A percentile compares a stretch with the other conserved stretches of the same genome.
phyloP scores from a whole-genome alignment of 2,888 invertebrate genomes.

The Stenotaenia linearis region DNA sequence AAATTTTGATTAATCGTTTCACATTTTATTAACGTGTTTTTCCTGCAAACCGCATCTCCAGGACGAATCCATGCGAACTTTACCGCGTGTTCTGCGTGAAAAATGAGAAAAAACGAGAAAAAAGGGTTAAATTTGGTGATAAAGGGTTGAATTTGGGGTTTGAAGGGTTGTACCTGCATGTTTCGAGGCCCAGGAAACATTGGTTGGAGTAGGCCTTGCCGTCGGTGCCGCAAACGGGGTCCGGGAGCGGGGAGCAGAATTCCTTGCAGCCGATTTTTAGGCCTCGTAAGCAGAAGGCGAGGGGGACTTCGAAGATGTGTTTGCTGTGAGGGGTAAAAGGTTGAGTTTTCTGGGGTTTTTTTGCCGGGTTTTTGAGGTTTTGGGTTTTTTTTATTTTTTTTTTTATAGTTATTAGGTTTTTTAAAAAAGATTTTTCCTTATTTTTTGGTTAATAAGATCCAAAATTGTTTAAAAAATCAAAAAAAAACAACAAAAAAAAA shows the following conservation, averaged over 20 bases:
- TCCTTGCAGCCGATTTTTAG: slow-evolving; percentile 74
- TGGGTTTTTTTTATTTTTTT: no score
- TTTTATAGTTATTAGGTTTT: no score
- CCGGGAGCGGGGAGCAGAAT: slow-evolving; percentile 78
- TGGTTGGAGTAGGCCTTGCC: slow-evolving; percentile 87
- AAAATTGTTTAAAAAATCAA: no score
- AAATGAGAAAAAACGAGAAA: background rate
- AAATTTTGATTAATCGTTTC: background rate
- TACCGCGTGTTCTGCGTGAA: background rate
- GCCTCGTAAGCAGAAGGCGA: slow-evolving; percentile 68
- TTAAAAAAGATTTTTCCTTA: no score
- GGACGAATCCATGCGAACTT: background rate
- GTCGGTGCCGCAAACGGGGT: slow-evolving; percentile 90
- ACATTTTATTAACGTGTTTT: background rate
- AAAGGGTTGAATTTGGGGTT: no score
- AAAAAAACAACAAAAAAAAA: no score
- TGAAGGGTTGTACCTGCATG: no score
- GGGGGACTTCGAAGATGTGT: slow-evolving; percentile 82
- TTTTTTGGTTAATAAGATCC: no score
- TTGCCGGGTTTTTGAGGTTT: no score
- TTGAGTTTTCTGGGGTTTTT: no score
- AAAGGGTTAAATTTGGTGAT: background rate
- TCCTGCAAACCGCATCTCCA: background rate
- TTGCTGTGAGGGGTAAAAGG: no score
- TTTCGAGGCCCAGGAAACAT: slow-evolving; percentile 86